Evolutionary conservation across 2,888 invertebrate genomes (phyloP).

Genomic region (Caenorhabditis sp.): DNA sequence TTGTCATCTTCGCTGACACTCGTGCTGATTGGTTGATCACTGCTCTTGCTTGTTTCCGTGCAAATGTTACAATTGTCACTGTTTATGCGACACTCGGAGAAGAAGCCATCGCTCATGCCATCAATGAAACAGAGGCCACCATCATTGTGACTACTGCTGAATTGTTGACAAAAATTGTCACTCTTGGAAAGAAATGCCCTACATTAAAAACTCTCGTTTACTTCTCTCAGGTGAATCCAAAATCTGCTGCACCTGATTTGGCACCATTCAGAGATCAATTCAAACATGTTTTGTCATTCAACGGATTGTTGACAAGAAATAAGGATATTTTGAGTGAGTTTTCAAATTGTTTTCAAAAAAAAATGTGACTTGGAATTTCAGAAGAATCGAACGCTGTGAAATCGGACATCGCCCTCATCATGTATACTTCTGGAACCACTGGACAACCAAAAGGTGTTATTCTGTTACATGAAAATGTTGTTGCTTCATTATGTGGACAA

Average conservation of each 20-base stretch:
- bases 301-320: constrained; percentile 47
- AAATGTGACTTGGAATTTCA: constrained; percentile 9
- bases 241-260: constrained; percentile 27
- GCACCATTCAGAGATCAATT: constrained; percentile 46
- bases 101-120: constrained; percentile 92
- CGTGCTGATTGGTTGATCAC: constrained; percentile 97
- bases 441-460: constrained; percentile 75
- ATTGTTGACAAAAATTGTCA: constrained; percentile 83
- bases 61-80: constrained; percentile 88
- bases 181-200: constrained; percentile 49
- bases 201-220: constrained; percentile 61
- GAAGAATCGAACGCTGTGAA: constrained; percentile 49
- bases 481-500: constrained; percentile 72
- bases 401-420: constrained; percentile 81
- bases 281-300: constrained; percentile 55
- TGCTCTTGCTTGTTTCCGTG: constrained; percentile 93
- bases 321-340: constrained; percentile 33
- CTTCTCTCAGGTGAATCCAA: constrained; percentile 51
- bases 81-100: constrained; percentile 95
- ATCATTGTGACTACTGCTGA: constrained; percentile 91
- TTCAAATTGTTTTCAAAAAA: background rate
- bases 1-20: constrained; percentile 96
- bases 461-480: constrained; percentile 72
- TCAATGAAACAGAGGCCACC: constrained; percentile 92
- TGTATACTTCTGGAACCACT: constrained; percentile 91